Evolutionary conservation across 2,888 invertebrate species (phyloP).

Genomic region (Eupithecia abbreviata): DNA sequence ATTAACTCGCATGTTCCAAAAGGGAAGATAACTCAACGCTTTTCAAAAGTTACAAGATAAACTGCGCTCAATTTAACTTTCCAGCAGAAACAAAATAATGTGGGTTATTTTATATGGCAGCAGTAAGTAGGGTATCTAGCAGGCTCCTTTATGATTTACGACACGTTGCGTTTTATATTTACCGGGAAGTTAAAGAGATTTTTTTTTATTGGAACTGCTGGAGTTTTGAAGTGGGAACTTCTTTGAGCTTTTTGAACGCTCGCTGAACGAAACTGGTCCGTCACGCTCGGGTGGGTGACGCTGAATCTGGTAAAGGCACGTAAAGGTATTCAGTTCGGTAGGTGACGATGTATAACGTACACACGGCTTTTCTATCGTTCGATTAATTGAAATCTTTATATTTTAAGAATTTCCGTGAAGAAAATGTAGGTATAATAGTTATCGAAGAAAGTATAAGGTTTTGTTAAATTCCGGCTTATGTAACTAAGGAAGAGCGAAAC

Average conservation of each 20-base stretch:
- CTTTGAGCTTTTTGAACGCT: not conserved
- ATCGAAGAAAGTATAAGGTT: too few relatives aligned
- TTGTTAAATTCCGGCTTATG: too few relatives aligned
- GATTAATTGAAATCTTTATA: too few relatives aligned
- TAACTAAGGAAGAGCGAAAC: too few relatives aligned
- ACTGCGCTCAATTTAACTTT: slow-evolving; percentile 17
- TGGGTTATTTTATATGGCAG: slow-evolving; percentile 14
- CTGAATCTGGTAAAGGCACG: not conserved
- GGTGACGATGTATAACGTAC: too few relatives aligned
- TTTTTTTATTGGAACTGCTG: not conserved
- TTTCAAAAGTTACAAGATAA: slow-evolving; percentile 14
- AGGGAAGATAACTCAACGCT: slow-evolving; percentile 5
- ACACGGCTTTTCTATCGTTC: too few relatives aligned
- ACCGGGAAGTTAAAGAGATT: not conserved
- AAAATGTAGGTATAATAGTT: too few relatives aligned
- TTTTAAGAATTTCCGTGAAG: too few relatives aligned
- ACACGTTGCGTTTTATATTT: slow-evolving; percentile 6
- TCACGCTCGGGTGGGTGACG: not conserved
- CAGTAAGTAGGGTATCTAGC: not conserved
- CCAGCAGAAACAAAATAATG: slow-evolving; percentile 20
- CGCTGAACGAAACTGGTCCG: not conserved
- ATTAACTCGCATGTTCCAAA: not conserved
- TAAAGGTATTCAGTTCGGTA: too few relatives aligned
- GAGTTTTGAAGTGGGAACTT: not conserved
- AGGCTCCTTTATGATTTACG: not conserved